phyloP scores from a whole-genome alignment of 2,888 invertebrate genomes.

The Dryobota labecula region DNA sequence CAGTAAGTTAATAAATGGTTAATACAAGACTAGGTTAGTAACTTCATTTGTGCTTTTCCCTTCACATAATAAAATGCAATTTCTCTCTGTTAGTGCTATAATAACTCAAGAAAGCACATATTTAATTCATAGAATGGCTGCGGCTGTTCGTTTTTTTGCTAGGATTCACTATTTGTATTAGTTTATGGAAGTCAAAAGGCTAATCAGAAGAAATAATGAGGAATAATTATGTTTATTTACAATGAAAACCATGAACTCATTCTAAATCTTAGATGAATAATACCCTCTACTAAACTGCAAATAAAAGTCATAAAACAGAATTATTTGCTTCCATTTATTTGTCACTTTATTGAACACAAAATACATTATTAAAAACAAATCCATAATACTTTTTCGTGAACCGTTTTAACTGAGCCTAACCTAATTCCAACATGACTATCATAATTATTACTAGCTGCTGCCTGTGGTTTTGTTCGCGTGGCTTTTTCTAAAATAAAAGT shows the following conservation, averaged over 20 bases:
- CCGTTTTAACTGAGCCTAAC: not conserved
- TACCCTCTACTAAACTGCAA: not conserved
- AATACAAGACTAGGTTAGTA: not conserved
- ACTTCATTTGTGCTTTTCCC: not conserved
- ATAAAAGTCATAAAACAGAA: not conserved
- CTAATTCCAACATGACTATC: slow-evolving; percentile 1
- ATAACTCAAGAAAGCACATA: not conserved
- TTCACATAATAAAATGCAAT: not conserved
- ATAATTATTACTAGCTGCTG: too few relatives aligned
- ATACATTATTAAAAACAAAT: not conserved
- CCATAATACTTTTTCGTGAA: not conserved
- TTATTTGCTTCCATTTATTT: too few relatives aligned
- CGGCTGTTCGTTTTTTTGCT: not conserved
- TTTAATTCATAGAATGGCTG: too few relatives aligned
- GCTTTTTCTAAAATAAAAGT: too few relatives aligned
- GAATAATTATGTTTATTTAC: not conserved
- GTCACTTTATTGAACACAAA: not conserved
- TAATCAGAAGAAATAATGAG: not conserved
- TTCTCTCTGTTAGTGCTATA: not conserved
- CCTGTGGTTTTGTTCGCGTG: too few relatives aligned
- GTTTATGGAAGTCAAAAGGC: not conserved
- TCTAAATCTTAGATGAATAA: not conserved
- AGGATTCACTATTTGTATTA: not conserved
- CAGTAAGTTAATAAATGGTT: not conserved
- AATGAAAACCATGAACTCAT: not conserved